Conservation (phyloP, 2,797 vertebrate genomes). For the Loris lydekkerianus region DNA sequence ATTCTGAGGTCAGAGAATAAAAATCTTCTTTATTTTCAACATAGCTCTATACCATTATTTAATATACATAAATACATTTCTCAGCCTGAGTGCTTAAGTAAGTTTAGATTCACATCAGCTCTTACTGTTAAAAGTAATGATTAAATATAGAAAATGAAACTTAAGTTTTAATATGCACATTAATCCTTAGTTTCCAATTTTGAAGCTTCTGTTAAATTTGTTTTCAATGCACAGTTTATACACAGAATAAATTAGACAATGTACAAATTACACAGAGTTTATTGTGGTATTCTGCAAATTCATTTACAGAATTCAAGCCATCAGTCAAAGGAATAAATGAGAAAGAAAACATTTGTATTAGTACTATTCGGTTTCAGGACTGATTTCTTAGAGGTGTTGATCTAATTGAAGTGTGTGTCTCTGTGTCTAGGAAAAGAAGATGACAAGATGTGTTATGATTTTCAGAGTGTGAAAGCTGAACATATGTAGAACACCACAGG, state of each 20-base stretch:
- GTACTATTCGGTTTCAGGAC: conserved; percentile 60
- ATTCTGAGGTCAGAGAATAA: conserved; percentile 49
- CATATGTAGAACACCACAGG: not conserved
- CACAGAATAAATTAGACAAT: not conserved
- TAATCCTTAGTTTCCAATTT: conserved; percentile 23
- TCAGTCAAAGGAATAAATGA: conserved; percentile 49
- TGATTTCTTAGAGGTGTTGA: conserved; percentile 26
- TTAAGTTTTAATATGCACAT: conserved; percentile 36
- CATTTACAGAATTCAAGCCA: conserved; percentile 61
- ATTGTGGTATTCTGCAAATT: conserved; percentile 34
- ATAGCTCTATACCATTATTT: conserved; percentile 27
- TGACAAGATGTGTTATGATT: conserved; percentile 25
- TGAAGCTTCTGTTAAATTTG: conserved; percentile 61
- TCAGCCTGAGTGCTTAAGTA: not conserved
- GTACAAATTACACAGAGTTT: not conserved
- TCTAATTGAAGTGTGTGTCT: not conserved
- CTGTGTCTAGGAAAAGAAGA: not conserved
- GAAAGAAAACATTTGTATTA: not conserved
- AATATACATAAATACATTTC: conserved; percentile 32
- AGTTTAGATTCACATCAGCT: conserved; percentile 4
- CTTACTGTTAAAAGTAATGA: conserved; percentile 56
- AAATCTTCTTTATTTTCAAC: conserved; percentile 50
- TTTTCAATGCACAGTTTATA: conserved; percentile 11
- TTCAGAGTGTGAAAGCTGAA: conserved; percentile 4
- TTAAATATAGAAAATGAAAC: conserved; percentile 2